phyloP scores from a whole-genome alignment of 2,797 vertebrate genomes.

The Cirrhinus mrigala region DNA sequence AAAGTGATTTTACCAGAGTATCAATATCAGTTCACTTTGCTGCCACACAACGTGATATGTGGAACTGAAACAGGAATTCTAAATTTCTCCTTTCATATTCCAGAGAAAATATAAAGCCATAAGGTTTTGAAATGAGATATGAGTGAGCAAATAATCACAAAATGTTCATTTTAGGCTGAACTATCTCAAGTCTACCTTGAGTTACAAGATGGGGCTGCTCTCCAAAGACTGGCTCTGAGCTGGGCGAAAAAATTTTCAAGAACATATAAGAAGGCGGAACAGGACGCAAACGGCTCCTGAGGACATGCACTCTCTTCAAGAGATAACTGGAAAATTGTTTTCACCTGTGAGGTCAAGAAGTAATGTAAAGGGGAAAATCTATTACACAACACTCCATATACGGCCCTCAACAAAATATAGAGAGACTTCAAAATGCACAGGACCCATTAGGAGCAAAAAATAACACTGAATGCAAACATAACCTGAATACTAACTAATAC shows the following conservation, averaged over 20 bases:
- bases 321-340: conserved; percentile 42
- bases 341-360: conserved; percentile 45
- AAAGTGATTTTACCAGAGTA: conserved; percentile 4
- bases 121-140: neutral
- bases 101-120: neutral
- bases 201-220: neutral
- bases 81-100: neutral
- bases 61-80: conserved; percentile 3
- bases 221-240: neutral
- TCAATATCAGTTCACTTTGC: neutral
- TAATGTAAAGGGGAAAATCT: conserved; percentile 2
- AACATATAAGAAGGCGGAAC: neutral
- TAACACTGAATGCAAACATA: neutral
- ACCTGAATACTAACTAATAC: neutral
- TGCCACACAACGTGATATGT: neutral
- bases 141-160: neutral
- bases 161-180: neutral
- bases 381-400: conserved; percentile 15
- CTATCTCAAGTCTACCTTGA: neutral
- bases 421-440: neutral
- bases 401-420: neutral
- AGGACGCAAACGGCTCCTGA: neutral
- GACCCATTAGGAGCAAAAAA: neutral
- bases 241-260: neutral
- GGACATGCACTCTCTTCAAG: neutral